Evolutionary conservation across 1,140 invertebrate species (phyloP), one percentile per base, ranked within the genome.

Genomic region (Orchestia grillus): DNA sequence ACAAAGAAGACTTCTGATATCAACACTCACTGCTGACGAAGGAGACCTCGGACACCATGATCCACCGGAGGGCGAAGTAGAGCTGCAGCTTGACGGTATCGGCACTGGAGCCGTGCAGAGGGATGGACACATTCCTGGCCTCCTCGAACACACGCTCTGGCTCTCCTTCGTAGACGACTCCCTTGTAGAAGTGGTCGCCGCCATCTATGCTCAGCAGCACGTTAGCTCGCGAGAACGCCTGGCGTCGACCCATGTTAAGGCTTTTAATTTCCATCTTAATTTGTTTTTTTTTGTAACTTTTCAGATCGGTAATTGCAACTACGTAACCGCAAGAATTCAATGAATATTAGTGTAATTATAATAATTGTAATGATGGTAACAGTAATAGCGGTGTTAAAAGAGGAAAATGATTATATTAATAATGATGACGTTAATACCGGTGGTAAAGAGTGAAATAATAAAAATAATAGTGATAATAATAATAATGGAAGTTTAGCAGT

Each of bases 41-140:
- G 96, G 98, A 98, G 95, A 99, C 98, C 97, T 99, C 99, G 97
- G 98, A 99, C 96, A 99, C 98, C 98, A 99, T 98, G 97, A 99
- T 98, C 99, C 99, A 99, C 96, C 98, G 98, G 16, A 98, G 98
- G 95, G 98, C 98, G 97, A 99, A 99, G 97, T 98, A 98, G 53
- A 99, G 98, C 97, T 99, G 98, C 87, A 99, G 97, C 97, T 98
- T 98, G 57, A 99, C 97, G 97, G 98, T 98, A 96, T 98, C 98
- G 92, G 98, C 99, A 44, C 98, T 97, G 77, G 98, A 98, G 97
- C 99, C 98, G 97, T 98, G 98, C 90, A 99, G 98, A 97, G 98
- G 98, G 97, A 99, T 98, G 97, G 98, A 98, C 96, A 99, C 98
- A 97, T 99, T 98, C 88, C 99, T 98, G 92, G 99, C 98, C 97